A percentile compares a stretch with the other conserved stretches of the same genome.
Conservation (phyloP, 2,113 vertebrate species). For the Megatriorchis doriae region DNA sequence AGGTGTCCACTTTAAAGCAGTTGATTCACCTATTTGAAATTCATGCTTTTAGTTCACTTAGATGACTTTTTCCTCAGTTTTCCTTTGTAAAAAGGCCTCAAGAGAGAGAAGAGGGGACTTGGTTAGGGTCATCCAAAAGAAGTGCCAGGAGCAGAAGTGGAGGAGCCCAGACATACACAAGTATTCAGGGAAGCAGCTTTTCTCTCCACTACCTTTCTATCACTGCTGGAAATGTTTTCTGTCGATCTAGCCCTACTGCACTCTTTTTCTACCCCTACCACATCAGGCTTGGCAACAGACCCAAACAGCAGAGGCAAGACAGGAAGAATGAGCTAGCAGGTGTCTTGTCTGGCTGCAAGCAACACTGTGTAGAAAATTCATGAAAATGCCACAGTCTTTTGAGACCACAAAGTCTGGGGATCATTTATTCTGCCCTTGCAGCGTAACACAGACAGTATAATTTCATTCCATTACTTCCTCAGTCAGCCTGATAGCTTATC, state of each 20-base stretch:
- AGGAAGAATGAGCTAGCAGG: neutral
- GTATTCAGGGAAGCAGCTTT: neutral
- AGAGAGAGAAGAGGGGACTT: neutral
- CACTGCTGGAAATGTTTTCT: neutral
- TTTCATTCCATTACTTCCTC: slow-evolving; percentile 41
- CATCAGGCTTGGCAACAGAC: neutral
- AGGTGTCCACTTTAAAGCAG: neutral
- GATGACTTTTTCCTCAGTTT: neutral
- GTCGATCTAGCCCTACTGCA: neutral
- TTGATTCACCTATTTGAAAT: neutral
- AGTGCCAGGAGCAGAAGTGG: neutral
- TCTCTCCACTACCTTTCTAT: neutral
- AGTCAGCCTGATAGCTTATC: slow-evolving; percentile 4
- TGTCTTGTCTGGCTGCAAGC: neutral
- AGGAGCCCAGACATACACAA: neutral
- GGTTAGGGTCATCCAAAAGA: neutral
- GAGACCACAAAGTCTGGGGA: neutral
- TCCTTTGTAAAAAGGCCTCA: neutral
- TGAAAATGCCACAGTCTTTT: neutral
- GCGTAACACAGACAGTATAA: neutral
- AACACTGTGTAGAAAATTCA: neutral
- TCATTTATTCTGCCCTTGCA: slow-evolving; percentile 20
- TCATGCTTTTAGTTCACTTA: neutral
- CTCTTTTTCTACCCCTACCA: neutral
- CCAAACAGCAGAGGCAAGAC: neutral